These are phyloP conservation scores for Nematopogon swammerdamellus DNA, from an alignment of 2,888 invertebrate species.

Conservation along the genomic window DNA sequence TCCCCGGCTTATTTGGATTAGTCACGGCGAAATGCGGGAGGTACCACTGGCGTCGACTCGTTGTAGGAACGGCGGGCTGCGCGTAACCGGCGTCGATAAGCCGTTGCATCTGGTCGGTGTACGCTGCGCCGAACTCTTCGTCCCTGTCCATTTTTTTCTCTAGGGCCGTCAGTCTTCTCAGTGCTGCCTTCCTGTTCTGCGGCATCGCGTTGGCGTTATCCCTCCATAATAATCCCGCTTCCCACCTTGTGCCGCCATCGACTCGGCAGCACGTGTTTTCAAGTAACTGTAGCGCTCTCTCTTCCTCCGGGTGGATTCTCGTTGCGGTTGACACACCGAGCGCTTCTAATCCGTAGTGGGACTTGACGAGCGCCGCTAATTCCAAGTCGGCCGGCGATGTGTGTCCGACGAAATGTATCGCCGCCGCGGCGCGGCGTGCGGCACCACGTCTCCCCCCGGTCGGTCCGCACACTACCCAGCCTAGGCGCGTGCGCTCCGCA, in stretches of 20 bases:
- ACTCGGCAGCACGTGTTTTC: slow-evolving; percentile 1
- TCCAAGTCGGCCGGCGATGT: neutral
- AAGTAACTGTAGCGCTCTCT: slow-evolving; percentile 1
- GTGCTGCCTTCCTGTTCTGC: slow-evolving; percentile 1
- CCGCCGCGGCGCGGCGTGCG: no score
- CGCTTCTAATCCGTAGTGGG: neutral
- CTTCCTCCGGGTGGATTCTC: neutral
- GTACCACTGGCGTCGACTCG: slow-evolving; percentile 5
- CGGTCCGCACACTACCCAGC: no score
- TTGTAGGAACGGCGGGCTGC: slow-evolving; percentile 2
- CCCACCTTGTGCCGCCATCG: slow-evolving; percentile 5
- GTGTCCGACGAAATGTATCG: no score
- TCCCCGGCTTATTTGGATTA: slow-evolving; percentile 7
- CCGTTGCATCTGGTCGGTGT: slow-evolving; percentile 6
- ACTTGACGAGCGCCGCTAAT: neutral
- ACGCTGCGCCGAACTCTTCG: slow-evolving; percentile 1
- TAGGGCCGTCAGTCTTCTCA: slow-evolving; percentile 1
- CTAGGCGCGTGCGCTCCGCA: no score
- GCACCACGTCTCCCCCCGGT: no score
- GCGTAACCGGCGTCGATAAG: slow-evolving; percentile 9
- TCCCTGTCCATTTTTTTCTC: slow-evolving; percentile 9
- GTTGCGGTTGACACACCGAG: neutral
- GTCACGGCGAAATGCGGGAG: slow-evolving; percentile 12
- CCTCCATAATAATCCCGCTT: slow-evolving; percentile 9
- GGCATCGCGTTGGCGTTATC: slow-evolving; percentile 5